phyloP scores from a whole-genome alignment of 1,140 invertebrate species.

The Macrobrachium nipponense region DNA sequence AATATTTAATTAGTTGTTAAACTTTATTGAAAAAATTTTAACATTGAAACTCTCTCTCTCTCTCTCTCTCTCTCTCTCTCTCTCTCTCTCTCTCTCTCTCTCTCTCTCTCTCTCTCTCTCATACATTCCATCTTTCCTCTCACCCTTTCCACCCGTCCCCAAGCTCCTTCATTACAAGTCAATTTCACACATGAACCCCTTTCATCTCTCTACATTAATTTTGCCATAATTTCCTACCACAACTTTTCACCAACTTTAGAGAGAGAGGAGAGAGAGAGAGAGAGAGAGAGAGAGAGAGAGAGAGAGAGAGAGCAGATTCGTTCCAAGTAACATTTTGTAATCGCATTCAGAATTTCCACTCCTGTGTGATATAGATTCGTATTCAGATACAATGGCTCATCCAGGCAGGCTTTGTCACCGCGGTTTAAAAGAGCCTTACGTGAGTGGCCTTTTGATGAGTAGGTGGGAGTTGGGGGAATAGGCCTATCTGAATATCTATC shows the following conservation, averaged over 20 bases:
- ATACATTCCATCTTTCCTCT: background rate
- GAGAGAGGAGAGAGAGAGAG: slow-evolving; percentile 8
- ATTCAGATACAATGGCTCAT: no score
- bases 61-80: background rate
- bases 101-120: background rate
- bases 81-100: slow-evolving; percentile 10
- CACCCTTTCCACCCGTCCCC: background rate
- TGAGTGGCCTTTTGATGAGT: no score
- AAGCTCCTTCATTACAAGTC: slow-evolving; percentile 54
- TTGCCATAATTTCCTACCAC: slow-evolving; percentile 46
- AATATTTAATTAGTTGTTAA: no score
- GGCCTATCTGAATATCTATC: no score
- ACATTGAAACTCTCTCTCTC: background rate
- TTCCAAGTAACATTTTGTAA: no score
- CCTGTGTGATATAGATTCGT: no score
- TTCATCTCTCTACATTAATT: slow-evolving; percentile 54
- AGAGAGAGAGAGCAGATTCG: background rate
- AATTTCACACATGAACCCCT: slow-evolving; percentile 55
- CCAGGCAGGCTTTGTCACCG: no score
- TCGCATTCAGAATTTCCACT: no score
- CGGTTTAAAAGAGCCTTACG: no score
- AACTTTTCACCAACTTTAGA: slow-evolving; percentile 23
- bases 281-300: slow-evolving; percentile 5
- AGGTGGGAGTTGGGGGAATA: no score
- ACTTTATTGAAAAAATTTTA: no score